These are phyloP conservation scores for Babyrousa celebensis DNA, from an alignment of 2,797 vertebrate species.

Conservation along the genomic window DNA sequence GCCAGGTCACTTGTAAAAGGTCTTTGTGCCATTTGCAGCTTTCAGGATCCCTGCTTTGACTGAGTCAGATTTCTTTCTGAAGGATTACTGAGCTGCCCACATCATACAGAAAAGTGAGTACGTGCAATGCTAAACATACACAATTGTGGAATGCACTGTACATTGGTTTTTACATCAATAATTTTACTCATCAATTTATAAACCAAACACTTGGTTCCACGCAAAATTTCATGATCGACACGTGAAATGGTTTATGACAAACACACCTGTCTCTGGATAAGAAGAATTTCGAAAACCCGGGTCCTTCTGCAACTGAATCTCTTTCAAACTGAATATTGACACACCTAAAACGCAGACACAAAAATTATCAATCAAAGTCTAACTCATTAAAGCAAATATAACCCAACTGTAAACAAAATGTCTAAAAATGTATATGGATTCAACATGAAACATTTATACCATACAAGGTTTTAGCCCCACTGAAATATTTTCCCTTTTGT, in stretches of 20 bases:
- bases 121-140: conserved; percentile 86
- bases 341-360: conserved; percentile 92
- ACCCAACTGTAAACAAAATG: not conserved
- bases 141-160: conserved; percentile 86
- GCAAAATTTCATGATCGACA: conserved; percentile 87
- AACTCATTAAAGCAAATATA: conserved; percentile 45
- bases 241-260: conserved; percentile 89
- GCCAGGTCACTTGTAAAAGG: conserved; percentile 85
- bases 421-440: conserved; percentile 21
- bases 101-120: conserved; percentile 84
- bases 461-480: not conserved
- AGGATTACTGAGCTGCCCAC: conserved; percentile 87
- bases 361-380: conserved; percentile 74
- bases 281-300: conserved; percentile 99
- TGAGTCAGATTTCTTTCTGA: conserved; percentile 86
- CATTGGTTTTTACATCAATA: conserved; percentile 84
- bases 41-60: conserved; percentile 86
- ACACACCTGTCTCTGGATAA: conserved; percentile 97
- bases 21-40: conserved; percentile 85
- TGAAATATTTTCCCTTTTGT: conserved; percentile 29
- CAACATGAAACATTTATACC: conserved; percentile 36
- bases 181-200: conserved; percentile 83
- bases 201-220: conserved; percentile 82
- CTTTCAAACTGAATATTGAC: conserved; percentile 99
- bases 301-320: conserved; percentile 98